Evolutionary conservation across 1,140 invertebrate genomes (phyloP), one percentile per base, ranked within the genome.

Genomic region (Cydia fagiglandana): DNA sequence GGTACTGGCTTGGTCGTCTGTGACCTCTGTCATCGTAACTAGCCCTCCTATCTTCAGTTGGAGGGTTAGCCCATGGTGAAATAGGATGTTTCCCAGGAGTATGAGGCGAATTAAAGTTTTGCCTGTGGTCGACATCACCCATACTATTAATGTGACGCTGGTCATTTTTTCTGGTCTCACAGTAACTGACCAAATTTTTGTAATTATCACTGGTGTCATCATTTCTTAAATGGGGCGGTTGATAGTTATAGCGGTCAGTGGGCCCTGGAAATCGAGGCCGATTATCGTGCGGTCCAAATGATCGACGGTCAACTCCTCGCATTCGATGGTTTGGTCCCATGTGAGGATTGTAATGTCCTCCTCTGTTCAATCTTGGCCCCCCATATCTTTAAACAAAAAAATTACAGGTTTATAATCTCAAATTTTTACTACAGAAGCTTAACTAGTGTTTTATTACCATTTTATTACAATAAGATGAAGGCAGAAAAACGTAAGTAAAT

Each of bases 101-200:
- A n/a, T 75, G 50, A 64, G 64, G 17, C 30, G 74, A 28, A 24
- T 45, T 77, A 10, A 61, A 45, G 30, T 28, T 66, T 68, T 88
- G 86, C 64, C 89, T 81, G 30, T 90, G 84, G 78, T 91, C 89
- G 17, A 91, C 73, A 83, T 91, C 88, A 12, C 88, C 89, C 83
- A 88, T 86, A 68, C 81, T 90, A 75, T 91, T 91, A 41, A 88
- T 77, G 75, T 83, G 82, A 76, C 53, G 77, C 56, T 73, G 41
- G 53, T 86, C 82, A 78, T 56, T 74, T 79, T 77, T 74, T 68
- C 66, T 73, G 34, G 79, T 78, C 38, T 84, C 70, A 80, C 84
- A 85, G 73, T 78, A 83, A 53, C 76, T 81, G 41, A 75, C 17
- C 41, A 78, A 17, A 28, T 84, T 77, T 45, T 80, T 76, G 74